Evolutionary conservation across 2,113 vertebrate species (phyloP).

Genomic region (Saguinus midas): DNA sequence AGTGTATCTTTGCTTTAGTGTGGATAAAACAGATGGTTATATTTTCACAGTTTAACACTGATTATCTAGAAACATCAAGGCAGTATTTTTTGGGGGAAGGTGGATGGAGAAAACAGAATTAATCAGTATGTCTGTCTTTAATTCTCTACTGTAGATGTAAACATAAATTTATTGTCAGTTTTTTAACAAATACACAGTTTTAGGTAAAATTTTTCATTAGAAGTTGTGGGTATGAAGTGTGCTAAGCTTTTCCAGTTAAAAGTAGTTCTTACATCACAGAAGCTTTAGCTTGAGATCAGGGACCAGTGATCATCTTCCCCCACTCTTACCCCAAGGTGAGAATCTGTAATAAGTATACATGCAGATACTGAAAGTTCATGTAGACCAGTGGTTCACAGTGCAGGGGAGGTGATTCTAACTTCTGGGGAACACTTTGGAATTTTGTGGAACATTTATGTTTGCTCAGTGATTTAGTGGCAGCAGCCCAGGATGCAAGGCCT

Average conservation of each 20-base stretch:
- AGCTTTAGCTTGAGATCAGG: neutral
- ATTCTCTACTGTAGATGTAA: neutral
- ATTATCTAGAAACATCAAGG: neutral
- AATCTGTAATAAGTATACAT: neutral
- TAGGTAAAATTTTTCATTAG: neutral
- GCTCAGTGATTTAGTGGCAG: neutral
- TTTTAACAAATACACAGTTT: neutral
- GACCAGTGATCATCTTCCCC: neutral
- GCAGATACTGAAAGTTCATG: neutral
- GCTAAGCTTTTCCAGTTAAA: neutral
- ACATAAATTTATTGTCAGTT: neutral
- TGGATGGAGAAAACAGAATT: neutral
- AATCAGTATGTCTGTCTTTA: neutral
- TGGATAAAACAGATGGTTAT: neutral
- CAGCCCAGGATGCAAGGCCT: no score
- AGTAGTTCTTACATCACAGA: neutral
- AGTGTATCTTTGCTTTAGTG: neutral
- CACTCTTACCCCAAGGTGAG: accelerated
- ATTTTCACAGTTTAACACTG: neutral
- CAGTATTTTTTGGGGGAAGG: neutral
- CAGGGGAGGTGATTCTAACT: neutral
- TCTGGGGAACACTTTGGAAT: neutral
- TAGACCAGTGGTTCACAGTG: neutral
- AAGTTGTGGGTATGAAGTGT: neutral
- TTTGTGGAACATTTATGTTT: neutral